Evolutionary conservation across 2,113 vertebrate genomes (phyloP).

Genomic region (Archilochus colubris): DNA sequence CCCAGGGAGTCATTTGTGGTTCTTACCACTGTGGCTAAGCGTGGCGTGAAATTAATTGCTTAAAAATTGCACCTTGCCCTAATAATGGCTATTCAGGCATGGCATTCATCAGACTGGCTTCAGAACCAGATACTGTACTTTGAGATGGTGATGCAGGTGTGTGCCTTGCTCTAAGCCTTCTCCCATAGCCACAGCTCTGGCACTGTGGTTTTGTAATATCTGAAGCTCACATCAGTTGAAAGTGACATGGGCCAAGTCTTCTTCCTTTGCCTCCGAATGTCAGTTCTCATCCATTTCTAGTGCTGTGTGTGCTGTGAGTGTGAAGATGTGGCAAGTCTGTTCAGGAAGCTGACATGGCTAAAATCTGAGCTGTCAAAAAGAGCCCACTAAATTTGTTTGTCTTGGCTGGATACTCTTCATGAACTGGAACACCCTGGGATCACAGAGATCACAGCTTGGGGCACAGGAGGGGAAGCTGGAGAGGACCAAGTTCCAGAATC

Average conservation of each 20-base stretch:
- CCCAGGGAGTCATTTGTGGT: background rate
- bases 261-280: background rate
- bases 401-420: background rate
- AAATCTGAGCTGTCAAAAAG: background rate
- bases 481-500: background rate
- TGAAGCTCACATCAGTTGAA: background rate
- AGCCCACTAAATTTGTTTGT: background rate
- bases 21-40: background rate
- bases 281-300: background rate
- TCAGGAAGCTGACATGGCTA: background rate
- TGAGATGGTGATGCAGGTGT: background rate
- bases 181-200: background rate
- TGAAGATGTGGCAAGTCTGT: background rate
- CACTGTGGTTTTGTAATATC: background rate
- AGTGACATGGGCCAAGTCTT: background rate
- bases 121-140: background rate
- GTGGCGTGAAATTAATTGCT: background rate
- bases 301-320: background rate
- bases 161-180: background rate
- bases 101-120: background rate
- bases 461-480: background rate
- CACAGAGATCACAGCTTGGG: background rate
- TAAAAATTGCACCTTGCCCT: background rate
- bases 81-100: background rate
- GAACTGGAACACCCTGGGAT: background rate